Evolutionary conservation across 2,797 vertebrate species (phyloP).

Genomic region (Micromesistius poutassou): DNA sequence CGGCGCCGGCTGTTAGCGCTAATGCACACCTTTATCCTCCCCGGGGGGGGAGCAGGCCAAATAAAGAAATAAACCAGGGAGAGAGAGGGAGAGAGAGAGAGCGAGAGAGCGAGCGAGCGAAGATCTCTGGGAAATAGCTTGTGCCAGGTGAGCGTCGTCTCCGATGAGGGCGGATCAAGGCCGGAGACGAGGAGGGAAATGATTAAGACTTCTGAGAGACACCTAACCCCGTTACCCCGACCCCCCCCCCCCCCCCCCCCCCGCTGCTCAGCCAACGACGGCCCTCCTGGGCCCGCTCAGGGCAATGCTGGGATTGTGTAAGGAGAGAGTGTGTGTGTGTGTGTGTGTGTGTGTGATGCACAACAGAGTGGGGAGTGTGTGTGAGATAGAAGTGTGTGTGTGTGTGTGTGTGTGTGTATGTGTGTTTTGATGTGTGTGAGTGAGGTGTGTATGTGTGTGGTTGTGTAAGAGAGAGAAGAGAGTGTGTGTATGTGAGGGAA

Average conservation of each 20-base stretch:
- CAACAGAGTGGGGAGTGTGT: conserved; percentile 12
- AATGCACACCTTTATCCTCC: conserved; percentile 14
- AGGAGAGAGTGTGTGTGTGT: conserved; percentile 6
- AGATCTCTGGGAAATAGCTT: conserved; percentile 41
- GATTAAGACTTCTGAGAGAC: conserved; percentile 70
- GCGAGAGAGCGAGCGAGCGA: conserved; percentile 22
- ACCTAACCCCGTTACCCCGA: conserved; percentile 72
- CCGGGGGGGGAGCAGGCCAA: conserved; percentile 46
- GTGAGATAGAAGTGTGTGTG: background rate
- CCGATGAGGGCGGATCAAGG: conserved; percentile 63
- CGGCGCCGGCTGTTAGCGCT: background rate
- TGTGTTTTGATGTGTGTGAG: background rate
- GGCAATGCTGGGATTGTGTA: conserved; percentile 34
- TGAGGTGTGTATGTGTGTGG: too few relatives aligned
- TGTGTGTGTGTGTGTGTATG: conserved; percentile 36
- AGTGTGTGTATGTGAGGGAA: background rate
- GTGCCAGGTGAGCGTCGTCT: conserved; percentile 41
- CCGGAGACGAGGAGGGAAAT: conserved; percentile 64
- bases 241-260: too few relatives aligned
- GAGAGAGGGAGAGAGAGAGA: conserved; percentile 16
- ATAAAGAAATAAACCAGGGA: conserved; percentile 21
- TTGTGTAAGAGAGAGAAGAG: too few relatives aligned
- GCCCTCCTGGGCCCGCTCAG: conserved; percentile 39
- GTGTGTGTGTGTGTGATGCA: conserved; percentile 35
- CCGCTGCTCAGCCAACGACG: conserved; percentile 61